A percentile compares a stretch with the other conserved stretches of the same genome.
phyloP scores from a whole-genome alignment of 2,797 vertebrate species.

The Diplodus puntazzo region DNA sequence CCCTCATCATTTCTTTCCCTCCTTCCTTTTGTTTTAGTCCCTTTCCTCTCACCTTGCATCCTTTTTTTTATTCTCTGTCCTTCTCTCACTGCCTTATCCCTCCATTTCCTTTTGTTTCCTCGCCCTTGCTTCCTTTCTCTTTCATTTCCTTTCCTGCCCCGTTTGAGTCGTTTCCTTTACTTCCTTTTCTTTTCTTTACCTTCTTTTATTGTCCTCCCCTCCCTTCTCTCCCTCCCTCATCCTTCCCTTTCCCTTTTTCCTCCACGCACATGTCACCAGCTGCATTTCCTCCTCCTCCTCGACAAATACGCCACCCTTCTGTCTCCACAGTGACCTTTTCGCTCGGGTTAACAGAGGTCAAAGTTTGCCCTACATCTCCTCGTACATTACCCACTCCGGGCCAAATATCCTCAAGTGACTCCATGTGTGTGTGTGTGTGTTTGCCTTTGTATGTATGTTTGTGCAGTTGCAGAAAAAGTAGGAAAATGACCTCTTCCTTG shows the following conservation, averaged over 20 bases:
- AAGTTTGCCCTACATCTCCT: constrained; percentile 22
- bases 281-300: background rate
- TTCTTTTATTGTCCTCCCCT: background rate
- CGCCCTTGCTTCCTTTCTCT: background rate
- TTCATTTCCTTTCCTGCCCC: background rate
- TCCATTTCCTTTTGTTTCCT: background rate
- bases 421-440: background rate
- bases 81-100: background rate
- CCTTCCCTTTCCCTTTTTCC: background rate
- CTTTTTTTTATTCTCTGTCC: too few relatives aligned
- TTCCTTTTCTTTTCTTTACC: background rate
- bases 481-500: constrained; percentile 1
- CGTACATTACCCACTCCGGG: background rate
- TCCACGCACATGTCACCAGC: background rate
- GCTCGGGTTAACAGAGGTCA: constrained; percentile 23
- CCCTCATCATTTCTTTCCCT: too few relatives aligned
- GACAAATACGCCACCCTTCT: background rate
- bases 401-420: constrained; percentile 20
- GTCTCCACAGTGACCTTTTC: constrained; percentile 12
- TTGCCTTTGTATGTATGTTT: background rate
- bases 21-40: background rate
- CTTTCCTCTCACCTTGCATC: background rate
- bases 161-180: background rate
- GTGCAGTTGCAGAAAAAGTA: background rate
- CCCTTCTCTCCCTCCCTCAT: too few relatives aligned